phyloP scores from a whole-genome alignment of 2,113 vertebrate genomes.

The Eubucco bourcierii region DNA sequence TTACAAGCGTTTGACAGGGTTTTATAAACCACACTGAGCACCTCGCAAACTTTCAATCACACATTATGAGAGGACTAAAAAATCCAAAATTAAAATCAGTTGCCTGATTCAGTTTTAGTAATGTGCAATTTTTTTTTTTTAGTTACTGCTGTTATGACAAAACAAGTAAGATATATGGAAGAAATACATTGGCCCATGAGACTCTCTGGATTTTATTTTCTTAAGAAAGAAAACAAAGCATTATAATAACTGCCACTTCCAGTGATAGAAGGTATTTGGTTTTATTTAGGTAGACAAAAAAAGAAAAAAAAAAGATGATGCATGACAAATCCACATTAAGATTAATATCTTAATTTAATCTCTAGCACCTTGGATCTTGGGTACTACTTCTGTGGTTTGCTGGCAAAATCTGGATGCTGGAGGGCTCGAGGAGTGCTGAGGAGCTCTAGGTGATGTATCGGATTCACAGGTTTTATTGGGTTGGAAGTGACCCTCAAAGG shows the following conservation, averaged over 20 bases:
- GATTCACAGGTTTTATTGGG: too few species aligned
- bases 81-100: slow-evolving; percentile 54
- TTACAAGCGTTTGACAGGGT: slow-evolving; percentile 61
- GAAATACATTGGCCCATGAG: not conserved
- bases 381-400: not conserved
- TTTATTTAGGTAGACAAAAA: not conserved
- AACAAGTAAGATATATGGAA: slow-evolving; percentile 1
- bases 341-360: not conserved
- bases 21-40: slow-evolving; percentile 65
- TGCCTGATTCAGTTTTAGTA: slow-evolving; percentile 22
- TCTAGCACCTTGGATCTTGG: not conserved
- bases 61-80: slow-evolving; percentile 52
- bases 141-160: not conserved
- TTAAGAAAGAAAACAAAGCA: not conserved
- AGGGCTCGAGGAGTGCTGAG: not conserved
- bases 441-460: not conserved
- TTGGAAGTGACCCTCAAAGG: too few species aligned
- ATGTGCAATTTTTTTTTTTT: not conserved
- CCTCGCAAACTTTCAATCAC: slow-evolving; percentile 64
- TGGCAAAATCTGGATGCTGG: not conserved
- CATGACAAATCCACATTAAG: not conserved
- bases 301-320: not conserved
- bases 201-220: not conserved
- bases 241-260: not conserved
- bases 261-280: not conserved